These are phyloP conservation scores for Intellagama lesueurii DNA, from an alignment of 2,797 vertebrate genomes.

Conservation along the genomic window DNA sequence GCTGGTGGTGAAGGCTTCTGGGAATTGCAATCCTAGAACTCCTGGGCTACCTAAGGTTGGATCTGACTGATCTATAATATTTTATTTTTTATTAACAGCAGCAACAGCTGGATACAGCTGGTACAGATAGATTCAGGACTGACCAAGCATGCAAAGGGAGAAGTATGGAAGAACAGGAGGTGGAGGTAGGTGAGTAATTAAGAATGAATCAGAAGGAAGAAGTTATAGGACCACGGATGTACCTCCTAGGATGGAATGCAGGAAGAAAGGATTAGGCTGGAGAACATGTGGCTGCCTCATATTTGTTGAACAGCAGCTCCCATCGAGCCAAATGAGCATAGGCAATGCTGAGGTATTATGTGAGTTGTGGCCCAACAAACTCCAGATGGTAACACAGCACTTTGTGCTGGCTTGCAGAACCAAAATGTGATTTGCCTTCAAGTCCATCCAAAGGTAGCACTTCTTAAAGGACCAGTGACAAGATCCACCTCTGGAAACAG, in stretches of 20 bases:
- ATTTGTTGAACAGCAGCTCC: neutral
- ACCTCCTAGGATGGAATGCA: neutral
- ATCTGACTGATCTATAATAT: neutral
- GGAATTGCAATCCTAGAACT: too few relatives aligned
- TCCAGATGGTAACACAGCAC: neutral
- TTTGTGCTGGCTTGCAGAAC: neutral
- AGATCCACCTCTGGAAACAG: neutral
- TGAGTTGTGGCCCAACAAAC: neutral
- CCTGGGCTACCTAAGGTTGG: too few relatives aligned
- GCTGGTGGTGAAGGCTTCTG: too few relatives aligned
- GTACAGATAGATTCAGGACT: slow-evolving; percentile 7
- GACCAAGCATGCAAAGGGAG: slow-evolving; percentile 24
- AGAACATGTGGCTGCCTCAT: neutral
- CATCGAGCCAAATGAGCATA: neutral
- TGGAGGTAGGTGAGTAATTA: neutral
- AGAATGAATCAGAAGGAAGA: neutral
- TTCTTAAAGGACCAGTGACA: neutral
- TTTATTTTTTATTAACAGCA: slow-evolving; percentile 26
- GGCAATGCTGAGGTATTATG: neutral
- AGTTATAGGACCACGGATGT: neutral
- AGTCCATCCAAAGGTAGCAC: neutral
- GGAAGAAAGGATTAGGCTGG: neutral
- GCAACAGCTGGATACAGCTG: slow-evolving; percentile 12
- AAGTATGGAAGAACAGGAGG: neutral
- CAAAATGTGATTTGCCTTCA: slow-evolving; percentile 4